These are phyloP conservation scores for Cyphomyrus plagiostoma DNA, from an alignment of 2,113 vertebrate genomes.

Conservation along the genomic window DNA sequence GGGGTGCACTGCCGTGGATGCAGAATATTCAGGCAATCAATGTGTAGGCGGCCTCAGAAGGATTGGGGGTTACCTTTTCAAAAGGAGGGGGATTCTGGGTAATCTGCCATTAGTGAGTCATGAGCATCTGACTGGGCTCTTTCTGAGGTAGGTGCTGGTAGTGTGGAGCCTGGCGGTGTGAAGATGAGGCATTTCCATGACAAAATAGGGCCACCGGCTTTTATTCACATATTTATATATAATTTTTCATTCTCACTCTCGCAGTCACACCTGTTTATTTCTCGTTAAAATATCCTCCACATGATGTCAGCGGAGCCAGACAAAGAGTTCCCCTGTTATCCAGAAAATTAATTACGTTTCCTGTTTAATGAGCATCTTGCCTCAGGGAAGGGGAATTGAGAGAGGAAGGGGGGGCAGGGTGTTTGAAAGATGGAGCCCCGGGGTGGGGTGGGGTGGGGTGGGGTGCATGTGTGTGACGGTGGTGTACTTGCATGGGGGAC, in stretches of 20 bases:
- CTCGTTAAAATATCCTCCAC: neutral
- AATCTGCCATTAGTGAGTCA: neutral
- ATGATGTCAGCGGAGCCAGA: slow-evolving; percentile 11
- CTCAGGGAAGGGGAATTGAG: neutral
- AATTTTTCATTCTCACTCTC: neutral
- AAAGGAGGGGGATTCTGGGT: neutral
- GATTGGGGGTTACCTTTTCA: slow-evolving; percentile 4
- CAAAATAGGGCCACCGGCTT: neutral
- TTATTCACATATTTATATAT: neutral
- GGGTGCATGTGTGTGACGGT: no score
- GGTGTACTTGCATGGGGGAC: neutral
- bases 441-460: neutral
- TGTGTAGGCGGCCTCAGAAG: neutral
- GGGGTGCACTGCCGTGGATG: neutral
- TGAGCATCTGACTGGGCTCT: neutral
- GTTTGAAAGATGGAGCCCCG: neutral
- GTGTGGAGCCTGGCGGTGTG: neutral
- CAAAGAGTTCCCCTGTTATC: slow-evolving; percentile 20
- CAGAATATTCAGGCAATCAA: neutral
- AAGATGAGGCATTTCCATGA: neutral
- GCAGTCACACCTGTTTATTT: slow-evolving; percentile 12
- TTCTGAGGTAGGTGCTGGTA: neutral
- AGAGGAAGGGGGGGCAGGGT: slow-evolving; percentile 7
- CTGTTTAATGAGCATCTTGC: slow-evolving; percentile 19
- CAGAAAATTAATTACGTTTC: slow-evolving; percentile 17